Evolutionary conservation across 2,888 invertebrate species (phyloP).

Genomic region (Bibio marci): DNA sequence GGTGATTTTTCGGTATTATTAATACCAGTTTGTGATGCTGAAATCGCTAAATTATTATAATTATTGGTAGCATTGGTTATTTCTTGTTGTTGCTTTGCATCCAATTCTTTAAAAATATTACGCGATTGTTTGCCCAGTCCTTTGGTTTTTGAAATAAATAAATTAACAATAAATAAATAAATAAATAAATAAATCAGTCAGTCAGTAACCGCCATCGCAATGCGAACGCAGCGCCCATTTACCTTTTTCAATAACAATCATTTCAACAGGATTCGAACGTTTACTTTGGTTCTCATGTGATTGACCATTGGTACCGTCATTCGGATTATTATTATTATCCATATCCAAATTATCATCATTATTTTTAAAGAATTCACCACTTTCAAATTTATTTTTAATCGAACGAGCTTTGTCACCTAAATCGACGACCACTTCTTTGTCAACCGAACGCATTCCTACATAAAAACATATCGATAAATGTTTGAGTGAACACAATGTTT

Average conservation of each 20-base stretch:
- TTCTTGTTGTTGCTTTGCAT: conserved; percentile 36
- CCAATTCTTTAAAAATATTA: conserved; percentile 69
- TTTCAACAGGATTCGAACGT: conserved; percentile 32
- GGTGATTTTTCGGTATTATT: conserved; percentile 17
- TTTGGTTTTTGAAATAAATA: not conserved
- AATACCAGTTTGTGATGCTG: conserved; percentile 40
- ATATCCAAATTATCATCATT: conserved; percentile 38
- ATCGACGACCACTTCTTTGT: conserved; percentile 31
- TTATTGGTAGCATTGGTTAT: conserved; percentile 28
- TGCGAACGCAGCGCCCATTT: not conserved
- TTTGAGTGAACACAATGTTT: not conserved
- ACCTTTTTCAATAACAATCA: conserved; percentile 68
- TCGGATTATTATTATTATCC: no score
- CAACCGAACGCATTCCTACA: conserved; percentile 34
- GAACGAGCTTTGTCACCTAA: conserved; percentile 40
- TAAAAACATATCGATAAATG: not conserved
- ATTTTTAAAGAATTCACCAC: conserved; percentile 48
- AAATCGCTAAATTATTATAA: conserved; percentile 1
- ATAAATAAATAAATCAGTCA: conserved; percentile 1
- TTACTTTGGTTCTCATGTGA: conserved; percentile 20
- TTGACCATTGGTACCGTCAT: conserved; percentile 18
- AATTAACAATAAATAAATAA: not conserved
- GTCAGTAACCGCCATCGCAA: not conserved
- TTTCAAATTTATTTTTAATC: conserved; percentile 66
- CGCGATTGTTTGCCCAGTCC: conserved; percentile 78